Conservation (phyloP, 2,797 vertebrate species). For the Pantherophis alleghaniensis region DNA sequence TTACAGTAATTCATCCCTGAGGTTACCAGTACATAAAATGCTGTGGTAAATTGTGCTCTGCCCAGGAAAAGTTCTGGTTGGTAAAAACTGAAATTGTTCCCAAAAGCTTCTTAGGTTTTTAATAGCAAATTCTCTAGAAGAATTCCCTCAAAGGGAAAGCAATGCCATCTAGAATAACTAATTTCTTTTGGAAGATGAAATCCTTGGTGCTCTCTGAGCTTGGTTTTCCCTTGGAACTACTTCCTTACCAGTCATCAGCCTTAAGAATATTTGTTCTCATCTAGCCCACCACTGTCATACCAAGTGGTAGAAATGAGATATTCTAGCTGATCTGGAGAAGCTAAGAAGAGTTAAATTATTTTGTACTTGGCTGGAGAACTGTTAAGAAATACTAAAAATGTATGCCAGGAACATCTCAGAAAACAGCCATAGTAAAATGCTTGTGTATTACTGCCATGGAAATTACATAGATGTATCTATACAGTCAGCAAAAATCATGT, state of each 20-base stretch:
- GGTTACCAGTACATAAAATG: background rate
- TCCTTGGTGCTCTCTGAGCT: background rate
- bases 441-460: background rate
- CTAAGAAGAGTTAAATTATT: background rate
- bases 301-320: background rate
- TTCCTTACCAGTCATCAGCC: background rate
- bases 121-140: background rate
- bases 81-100: background rate
- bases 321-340: background rate
- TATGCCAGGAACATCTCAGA: background rate
- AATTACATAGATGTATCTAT: background rate
- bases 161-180: background rate
- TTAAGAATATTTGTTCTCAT: background rate
- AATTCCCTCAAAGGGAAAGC: background rate
- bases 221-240: background rate
- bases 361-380: background rate
- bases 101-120: background rate
- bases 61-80: background rate
- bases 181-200: background rate
- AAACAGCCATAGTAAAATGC: background rate
- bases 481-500: background rate
- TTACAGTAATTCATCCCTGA: background rate
- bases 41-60: background rate
- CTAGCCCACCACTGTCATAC: background rate
- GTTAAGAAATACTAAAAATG: background rate